Conservation (phyloP, 1,140 invertebrate genomes). For the Nomia melanderi region DNA sequence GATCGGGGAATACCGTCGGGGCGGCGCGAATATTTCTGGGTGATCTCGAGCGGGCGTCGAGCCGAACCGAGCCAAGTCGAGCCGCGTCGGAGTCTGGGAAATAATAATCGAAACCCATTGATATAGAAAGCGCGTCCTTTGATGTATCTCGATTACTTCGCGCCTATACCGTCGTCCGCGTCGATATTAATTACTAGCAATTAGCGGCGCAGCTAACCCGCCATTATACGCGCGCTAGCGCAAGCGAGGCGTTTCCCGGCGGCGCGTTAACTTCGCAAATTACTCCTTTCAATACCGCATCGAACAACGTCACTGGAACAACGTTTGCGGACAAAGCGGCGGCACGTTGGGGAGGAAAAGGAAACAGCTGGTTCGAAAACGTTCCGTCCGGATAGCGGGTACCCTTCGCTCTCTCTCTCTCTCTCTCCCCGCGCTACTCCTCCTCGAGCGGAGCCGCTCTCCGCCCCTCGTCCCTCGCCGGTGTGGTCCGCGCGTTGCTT, state of each 20-base stretch:
- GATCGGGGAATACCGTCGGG: background rate
- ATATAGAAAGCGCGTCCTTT: conserved; percentile 23
- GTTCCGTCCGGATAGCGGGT: background rate
- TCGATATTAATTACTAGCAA: conserved; percentile 22
- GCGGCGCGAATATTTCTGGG: background rate
- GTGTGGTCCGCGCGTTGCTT: background rate
- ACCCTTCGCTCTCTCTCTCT: background rate
- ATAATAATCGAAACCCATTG: conserved; percentile 16
- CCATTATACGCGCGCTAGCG: background rate
- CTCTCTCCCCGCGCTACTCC: background rate
- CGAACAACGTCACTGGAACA: conserved; percentile 15
- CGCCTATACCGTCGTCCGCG: background rate
- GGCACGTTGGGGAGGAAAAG: conserved; percentile 7
- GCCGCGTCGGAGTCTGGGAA: background rate
- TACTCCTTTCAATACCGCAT: conserved; percentile 26
- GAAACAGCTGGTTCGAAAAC: conserved; percentile 14
- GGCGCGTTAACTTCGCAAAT: conserved; percentile 12
- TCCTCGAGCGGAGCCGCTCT: no score
- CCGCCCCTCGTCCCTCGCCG: no score
- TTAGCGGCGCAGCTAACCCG: conserved; percentile 2
- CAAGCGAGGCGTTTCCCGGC: background rate
- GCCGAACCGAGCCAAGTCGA: no score
- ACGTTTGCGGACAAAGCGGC: background rate
- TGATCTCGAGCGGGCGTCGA: background rate
- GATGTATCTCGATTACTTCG: conserved; percentile 31